phyloP scores from a whole-genome alignment of 2,113 vertebrate genomes.

The Calonectris borealis region DNA sequence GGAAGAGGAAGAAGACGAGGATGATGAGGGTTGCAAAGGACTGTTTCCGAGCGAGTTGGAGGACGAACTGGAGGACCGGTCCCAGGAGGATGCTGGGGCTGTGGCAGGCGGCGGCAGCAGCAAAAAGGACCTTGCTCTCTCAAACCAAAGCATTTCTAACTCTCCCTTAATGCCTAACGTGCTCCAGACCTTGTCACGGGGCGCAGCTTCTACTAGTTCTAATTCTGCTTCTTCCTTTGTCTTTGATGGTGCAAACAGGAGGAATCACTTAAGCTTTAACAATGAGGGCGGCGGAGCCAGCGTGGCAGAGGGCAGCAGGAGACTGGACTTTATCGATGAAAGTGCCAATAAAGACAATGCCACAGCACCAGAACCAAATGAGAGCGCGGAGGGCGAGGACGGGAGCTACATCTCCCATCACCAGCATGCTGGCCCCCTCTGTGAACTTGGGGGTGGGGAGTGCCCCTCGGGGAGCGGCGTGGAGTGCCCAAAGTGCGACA shows the following conservation, averaged over 20 bases:
- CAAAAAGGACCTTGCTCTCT: constrained; percentile 94
- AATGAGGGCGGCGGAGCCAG: constrained; percentile 90
- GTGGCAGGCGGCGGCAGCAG: constrained; percentile 80
- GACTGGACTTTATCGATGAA: constrained; percentile 91
- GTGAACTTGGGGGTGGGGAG: constrained; percentile 89
- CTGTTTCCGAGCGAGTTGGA: constrained; percentile 83
- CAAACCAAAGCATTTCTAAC: constrained; percentile 99
- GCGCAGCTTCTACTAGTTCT: constrained; percentile 89
- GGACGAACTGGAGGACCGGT: constrained; percentile 86
- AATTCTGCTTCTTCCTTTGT: constrained; percentile 91
- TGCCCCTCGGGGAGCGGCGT: constrained; percentile 95
- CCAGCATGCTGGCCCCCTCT: constrained; percentile 86
- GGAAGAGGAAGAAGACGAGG: constrained; percentile 90
- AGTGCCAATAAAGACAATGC: constrained; percentile 99
- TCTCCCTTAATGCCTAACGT: constrained; percentile 99
- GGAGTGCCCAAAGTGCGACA: constrained; percentile 98
- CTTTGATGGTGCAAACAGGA: constrained; percentile 90
- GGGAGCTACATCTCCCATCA: constrained; percentile 84
- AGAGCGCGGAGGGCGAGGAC: constrained; percentile 93
- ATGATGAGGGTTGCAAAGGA: constrained; percentile 84
- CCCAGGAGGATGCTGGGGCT: constrained; percentile 81
- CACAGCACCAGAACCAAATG: constrained; percentile 99
- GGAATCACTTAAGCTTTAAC: constrained; percentile 98
- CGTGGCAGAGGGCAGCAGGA: constrained; percentile 89
- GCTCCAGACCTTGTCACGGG: constrained; percentile 92